These are phyloP conservation scores for Alectura lathami DNA, from an alignment of 2,113 vertebrate species.

Conservation along the genomic window DNA sequence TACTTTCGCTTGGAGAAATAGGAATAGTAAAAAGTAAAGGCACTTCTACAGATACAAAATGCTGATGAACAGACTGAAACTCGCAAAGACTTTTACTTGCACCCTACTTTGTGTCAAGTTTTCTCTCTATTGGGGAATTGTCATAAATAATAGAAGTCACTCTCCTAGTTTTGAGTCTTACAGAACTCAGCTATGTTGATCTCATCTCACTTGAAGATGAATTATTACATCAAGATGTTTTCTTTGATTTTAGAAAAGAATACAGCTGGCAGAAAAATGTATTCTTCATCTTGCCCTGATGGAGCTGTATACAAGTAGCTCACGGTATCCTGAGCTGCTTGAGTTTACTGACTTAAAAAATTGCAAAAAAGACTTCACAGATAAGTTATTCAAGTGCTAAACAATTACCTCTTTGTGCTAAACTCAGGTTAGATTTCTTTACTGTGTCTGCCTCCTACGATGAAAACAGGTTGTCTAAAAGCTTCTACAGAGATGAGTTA, in stretches of 20 bases:
- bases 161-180: background rate
- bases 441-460: background rate
- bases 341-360: background rate
- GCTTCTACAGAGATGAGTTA: background rate
- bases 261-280: background rate
- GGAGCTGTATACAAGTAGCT: background rate
- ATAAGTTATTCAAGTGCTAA: background rate
- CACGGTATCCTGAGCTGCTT: accelerated
- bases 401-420: background rate
- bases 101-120: background rate
- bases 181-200: background rate
- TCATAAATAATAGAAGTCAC: background rate
- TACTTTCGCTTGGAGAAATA: background rate
- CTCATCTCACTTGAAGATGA: background rate
- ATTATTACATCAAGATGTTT: background rate
- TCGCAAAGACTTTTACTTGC: background rate
- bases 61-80: background rate
- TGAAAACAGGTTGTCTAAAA: background rate
- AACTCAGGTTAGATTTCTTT: background rate
- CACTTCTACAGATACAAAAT: background rate
- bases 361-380: background rate
- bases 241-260: background rate
- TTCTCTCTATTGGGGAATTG: background rate
- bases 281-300: background rate
- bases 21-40: background rate